Conservation (phyloP, 1,140 invertebrate genomes). For the Caligus rogercresseyi region DNA sequence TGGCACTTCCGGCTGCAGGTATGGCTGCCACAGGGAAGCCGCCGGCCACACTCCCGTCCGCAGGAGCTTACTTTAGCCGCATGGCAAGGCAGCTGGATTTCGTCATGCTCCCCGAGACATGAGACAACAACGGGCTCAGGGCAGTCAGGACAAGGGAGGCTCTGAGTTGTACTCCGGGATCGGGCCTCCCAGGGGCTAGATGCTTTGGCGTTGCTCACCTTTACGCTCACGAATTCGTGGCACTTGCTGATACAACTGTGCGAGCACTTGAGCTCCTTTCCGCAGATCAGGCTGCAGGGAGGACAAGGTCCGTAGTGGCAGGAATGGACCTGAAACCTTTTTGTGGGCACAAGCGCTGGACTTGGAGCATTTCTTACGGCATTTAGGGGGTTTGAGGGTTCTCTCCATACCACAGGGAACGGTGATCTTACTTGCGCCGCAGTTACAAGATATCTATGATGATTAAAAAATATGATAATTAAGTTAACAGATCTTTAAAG, state of each 20-base stretch:
- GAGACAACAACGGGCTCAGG: conserved; percentile 45
- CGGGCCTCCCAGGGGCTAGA: conserved; percentile 52
- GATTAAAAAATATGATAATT: not conserved
- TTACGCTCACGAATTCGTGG: conserved; percentile 55
- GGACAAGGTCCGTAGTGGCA: conserved; percentile 79
- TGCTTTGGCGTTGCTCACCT: conserved; percentile 36
- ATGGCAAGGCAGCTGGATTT: conserved; percentile 50
- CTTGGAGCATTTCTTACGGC: conserved; percentile 32
- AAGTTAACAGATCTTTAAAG: no score
- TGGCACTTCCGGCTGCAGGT: conserved; percentile 55
- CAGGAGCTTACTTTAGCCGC: conserved; percentile 50
- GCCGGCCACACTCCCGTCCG: conserved; percentile 46
- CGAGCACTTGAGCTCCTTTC: conserved; percentile 42
- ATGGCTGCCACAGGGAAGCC: conserved; percentile 58
- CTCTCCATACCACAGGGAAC: conserved; percentile 68
- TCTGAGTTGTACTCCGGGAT: conserved; percentile 40
- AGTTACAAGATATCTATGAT: conserved; percentile 49
- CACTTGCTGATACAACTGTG: conserved; percentile 57
- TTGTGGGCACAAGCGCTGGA: conserved; percentile 58
- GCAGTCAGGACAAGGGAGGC: conserved; percentile 38
- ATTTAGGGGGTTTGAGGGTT: conserved; percentile 29
- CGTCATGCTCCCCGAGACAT: conserved; percentile 68
- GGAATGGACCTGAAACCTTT: conserved; percentile 45
- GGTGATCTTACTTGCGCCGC: conserved; percentile 53
- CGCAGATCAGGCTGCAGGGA: conserved; percentile 54